Base-by-base conservation (phyloP, 1,140 invertebrate species). In the Nasonia giraulti region DNA sequence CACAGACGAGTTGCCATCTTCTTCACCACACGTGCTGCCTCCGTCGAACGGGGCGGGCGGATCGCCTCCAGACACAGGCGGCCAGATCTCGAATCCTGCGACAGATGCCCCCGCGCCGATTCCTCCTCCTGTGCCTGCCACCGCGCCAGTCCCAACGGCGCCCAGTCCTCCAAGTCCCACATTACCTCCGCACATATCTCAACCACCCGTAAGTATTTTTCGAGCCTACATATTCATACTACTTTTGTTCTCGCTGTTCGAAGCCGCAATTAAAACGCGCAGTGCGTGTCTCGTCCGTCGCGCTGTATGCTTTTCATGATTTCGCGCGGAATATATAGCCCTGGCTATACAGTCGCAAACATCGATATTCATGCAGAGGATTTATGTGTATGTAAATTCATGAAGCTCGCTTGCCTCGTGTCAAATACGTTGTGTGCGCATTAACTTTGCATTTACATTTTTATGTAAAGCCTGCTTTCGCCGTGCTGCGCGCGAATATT, bases 11-110 rank as follows among this genome's bases (percentile, higher is more conserved):
- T 90, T 93, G 91, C 92, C 92, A 90, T 92, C 92, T 88, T 93
- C 92, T 89, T 93, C 94, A 86, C 92, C 94, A 84, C 94, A 94
- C 86, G 92, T 93, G 89, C 92, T 94, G 88, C 94, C 93, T 87
- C 93, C 93, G 86, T 91, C 93, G 85, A 94, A 93, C 89, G 92
- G 92, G 85, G 92, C 91, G 86, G 92, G 91, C 89, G 91, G 92
- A 87, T 92, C 92, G 79, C 92, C 92, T 87, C 92, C 92, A 82
- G 92, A 93, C 84, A 93, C 92, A 82, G 92, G 92, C 87, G 92
- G 92, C 85, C 92, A 93, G 89, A 92, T 92, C 89, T 93, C 92
- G 74, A 93, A 92, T 88, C 92, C 92, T 82, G 91, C 92, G 88
- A 93, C 93, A 87, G 91, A 92, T 88, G 92, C 93, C 75, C 92